Evolutionary conservation across 2,888 invertebrate species (phyloP).

Genomic region (Cistogaster globosa): DNA sequence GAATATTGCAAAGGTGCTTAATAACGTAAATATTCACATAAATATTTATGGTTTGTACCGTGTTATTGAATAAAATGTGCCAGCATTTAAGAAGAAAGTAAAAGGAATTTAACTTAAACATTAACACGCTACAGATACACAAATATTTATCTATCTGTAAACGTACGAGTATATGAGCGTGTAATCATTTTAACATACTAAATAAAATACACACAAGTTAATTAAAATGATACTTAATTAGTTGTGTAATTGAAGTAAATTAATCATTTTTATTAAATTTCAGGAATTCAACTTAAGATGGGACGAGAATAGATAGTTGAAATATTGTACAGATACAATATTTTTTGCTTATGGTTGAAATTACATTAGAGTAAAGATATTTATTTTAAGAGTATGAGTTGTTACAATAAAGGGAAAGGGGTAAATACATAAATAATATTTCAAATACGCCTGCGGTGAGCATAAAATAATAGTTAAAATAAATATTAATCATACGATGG

Average conservation of each 20-base stretch:
- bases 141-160: neutral
- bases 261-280: constrained; percentile 69
- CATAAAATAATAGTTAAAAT: neutral
- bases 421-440: neutral
- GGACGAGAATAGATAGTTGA: constrained; percentile 1
- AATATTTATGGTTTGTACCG: constrained; percentile 32
- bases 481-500: neutral
- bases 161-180: too few relatives aligned
- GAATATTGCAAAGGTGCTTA: constrained; percentile 12
- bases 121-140: constrained; percentile 31
- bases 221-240: constrained; percentile 70
- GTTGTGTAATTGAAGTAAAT: constrained; percentile 70
- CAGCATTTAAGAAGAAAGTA: constrained; percentile 57
- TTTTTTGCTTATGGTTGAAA: neutral
- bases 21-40: constrained; percentile 19
- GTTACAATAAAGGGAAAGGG: neutral
- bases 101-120: constrained; percentile 53
- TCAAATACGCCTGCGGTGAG: neutral
- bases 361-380: neutral
- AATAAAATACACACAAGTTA: constrained; percentile 61
- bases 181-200: neutral
- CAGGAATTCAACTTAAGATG: constrained; percentile 34
- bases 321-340: neutral
- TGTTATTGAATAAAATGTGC: constrained; percentile 25
- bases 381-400: neutral